These are phyloP conservation scores for Axis porcinus DNA, from an alignment of 2,113 vertebrate species.

Conservation along the genomic window DNA sequence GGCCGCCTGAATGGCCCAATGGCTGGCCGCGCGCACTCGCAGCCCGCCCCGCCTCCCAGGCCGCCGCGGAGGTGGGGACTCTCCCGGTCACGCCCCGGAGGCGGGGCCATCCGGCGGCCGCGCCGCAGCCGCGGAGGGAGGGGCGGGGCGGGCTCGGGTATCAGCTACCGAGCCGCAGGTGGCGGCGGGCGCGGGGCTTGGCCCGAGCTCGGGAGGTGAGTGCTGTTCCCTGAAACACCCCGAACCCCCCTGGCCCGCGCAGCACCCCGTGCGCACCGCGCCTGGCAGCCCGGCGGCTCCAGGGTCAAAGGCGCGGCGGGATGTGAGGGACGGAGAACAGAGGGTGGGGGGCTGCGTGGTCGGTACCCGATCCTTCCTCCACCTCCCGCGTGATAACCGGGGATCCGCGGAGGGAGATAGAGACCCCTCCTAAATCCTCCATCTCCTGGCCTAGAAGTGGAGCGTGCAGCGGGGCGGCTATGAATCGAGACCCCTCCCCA, in stretches of 20 bases:
- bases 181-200: conserved; percentile 46
- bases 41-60: neutral
- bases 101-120: neutral
- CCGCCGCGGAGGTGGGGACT: neutral
- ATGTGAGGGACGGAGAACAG: neutral
- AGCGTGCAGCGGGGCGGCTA: too few relatives aligned
- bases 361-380: neutral
- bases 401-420: neutral
- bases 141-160: conserved; percentile 45
- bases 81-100: neutral
- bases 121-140: neutral
- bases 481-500: conserved; percentile 39
- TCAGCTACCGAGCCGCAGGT: conserved; percentile 59
- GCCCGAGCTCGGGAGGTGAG: conserved; percentile 50
- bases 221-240: neutral
- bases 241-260: neutral
- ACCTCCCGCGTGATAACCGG: too few relatives aligned
- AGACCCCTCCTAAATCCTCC: too few relatives aligned
- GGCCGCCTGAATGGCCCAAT: conserved; percentile 13
- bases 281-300: neutral
- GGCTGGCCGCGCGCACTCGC: neutral
- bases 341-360: neutral
- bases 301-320: neutral
- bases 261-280: neutral
- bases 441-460: neutral